Evolutionary conservation across 2,797 vertebrate species (phyloP), one percentile per base, ranked within the genome.

Genomic region (Gallirallus australis): DNA sequence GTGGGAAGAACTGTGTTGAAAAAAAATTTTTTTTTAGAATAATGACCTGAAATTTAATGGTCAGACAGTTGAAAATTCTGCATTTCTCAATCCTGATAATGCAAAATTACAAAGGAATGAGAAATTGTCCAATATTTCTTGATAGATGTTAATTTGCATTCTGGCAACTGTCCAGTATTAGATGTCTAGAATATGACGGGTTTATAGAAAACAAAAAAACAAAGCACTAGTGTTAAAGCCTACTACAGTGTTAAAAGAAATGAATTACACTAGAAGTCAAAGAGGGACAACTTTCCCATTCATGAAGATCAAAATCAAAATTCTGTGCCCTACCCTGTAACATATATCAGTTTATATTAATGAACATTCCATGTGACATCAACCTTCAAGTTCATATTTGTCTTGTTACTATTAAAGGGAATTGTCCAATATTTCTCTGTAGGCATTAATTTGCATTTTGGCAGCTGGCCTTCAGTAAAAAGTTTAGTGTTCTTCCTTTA

Each of bases 361-460:
- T 61, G 47, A 76, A 54, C 28, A 56, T 79, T 89, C 79, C 11
- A 2, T 56, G 31, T 61, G 27, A 35, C 59, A 71, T 94, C 68
- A 86, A 53, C 21, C 9, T 89, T 94, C 83, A 93, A n/a, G 19
- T 86, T 86, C 66, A 76, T 82, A 81, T 94, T 96, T 91, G 8
- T 77, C 76, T 64, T 82, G 19, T 57, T 82, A 42, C 76, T 92
- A 39, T 90, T 92, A 72, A 87, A 91, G 37, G 45, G 48, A 93
- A 77, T 84, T 90, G 52, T 78, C 77, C 81, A 76, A 15, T 93
- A 89, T 91, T 96, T 96, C 66, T 91, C 76, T 88, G 61, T 73
- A 90, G 82, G 35, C 93, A 56, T 94, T 97, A 91, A 95, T 97
- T 97, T 97, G 75, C 77, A 95, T 94, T 96, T 96, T 96, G 77